Conservation (phyloP, 2,888 invertebrate species). For the Tridacna gigas region DNA sequence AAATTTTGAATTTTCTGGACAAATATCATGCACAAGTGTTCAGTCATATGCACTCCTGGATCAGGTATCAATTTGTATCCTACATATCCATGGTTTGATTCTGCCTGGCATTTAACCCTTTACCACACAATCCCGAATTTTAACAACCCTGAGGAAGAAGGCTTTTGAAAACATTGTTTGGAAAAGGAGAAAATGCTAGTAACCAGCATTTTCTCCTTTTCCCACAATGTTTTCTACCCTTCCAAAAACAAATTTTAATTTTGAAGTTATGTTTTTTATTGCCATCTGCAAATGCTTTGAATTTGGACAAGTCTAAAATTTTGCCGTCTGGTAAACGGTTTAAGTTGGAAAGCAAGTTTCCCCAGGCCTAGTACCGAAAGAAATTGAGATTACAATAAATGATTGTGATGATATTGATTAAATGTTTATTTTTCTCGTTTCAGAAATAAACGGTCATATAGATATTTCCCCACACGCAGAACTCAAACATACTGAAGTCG, state of each 20-base stretch:
- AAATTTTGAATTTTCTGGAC: too few species aligned
- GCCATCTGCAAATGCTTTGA: too few species aligned
- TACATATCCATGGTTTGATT: too few species aligned
- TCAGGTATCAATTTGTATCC: too few species aligned
- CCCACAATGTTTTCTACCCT: neutral
- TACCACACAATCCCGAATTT: neutral
- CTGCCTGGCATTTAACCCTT: neutral
- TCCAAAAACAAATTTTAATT: neutral
- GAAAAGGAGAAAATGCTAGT: neutral
- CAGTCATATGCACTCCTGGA: too few species aligned
- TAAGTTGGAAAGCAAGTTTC: neutral
- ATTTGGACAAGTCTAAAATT: too few species aligned
- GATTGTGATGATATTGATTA: too few species aligned
- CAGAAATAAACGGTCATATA: conserved; percentile 13
- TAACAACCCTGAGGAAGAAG: neutral
- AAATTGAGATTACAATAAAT: too few species aligned
- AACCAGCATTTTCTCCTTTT: conserved; percentile 11
- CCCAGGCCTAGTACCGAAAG: neutral
- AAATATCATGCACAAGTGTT: too few species aligned
- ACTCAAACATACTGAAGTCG: neutral
- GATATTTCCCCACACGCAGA: neutral
- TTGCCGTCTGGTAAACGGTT: too few species aligned
- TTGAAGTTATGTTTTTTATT: neutral
- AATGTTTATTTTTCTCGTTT: neutral
- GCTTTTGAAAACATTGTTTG: neutral